Conservation (phyloP, 2,888 invertebrate species). For the Netelia fuscicornis region DNA sequence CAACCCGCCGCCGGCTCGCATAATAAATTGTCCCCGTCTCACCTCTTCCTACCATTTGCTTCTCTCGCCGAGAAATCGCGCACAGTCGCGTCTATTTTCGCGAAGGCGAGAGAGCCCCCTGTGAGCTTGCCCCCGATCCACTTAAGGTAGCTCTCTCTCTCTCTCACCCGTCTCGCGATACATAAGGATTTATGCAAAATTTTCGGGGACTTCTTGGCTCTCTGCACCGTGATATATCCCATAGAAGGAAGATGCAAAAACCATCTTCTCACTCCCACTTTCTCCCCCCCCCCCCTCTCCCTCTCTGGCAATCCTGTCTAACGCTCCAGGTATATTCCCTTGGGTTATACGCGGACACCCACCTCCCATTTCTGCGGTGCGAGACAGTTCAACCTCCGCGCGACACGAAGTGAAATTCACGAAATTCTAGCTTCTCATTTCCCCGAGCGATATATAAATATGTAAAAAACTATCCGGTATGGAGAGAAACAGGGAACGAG, state of each 20-base stretch:
- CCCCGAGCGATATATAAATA: constrained; percentile 16
- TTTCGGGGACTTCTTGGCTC: constrained; percentile 44
- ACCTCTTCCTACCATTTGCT: constrained; percentile 5
- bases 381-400: neutral
- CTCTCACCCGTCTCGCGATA: constrained; percentile 63
- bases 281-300: constrained; percentile 31
- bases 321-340: constrained; percentile 26
- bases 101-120: constrained; percentile 53
- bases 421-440: constrained; percentile 44
- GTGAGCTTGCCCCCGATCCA: constrained; percentile 47
- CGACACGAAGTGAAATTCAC: constrained; percentile 46
- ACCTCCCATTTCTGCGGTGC: neutral
- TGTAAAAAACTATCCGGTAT: constrained; percentile 51
- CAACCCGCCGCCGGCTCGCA: constrained; percentile 64
- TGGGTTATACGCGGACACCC: constrained; percentile 54
- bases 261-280: constrained; percentile 39
- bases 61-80: constrained; percentile 38
- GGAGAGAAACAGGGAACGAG: too few relatives aligned
- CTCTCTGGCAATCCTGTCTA: constrained; percentile 42
- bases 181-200: constrained; percentile 73
- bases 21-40: constrained; percentile 64
- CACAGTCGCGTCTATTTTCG: constrained; percentile 59
- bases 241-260: constrained; percentile 29
- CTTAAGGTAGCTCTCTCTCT: constrained; percentile 51
- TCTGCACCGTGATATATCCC: constrained; percentile 35